Percentiles rank a stretch among this genome's conserved stretches.
Conservation (phyloP, 2,113 vertebrate species). For the Seriola dumerili region DNA sequence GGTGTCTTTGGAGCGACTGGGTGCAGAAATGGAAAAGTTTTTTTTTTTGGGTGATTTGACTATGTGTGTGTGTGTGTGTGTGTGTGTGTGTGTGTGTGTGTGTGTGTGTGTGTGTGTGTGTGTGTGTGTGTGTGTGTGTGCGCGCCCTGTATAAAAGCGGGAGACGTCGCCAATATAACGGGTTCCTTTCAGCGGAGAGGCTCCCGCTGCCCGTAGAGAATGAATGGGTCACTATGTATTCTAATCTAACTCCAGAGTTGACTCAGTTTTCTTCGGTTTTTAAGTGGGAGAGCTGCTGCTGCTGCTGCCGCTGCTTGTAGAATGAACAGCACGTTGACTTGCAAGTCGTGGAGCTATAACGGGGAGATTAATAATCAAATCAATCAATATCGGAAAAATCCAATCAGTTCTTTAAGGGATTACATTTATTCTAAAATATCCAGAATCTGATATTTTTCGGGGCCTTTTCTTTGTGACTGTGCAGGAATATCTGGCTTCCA, state of each 20-base stretch:
- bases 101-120: constrained; percentile 28
- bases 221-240: constrained; percentile 78
- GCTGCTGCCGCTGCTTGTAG: not conserved
- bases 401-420: not conserved
- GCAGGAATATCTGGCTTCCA: constrained; percentile 6
- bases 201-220: constrained; percentile 60
- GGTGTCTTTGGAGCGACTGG: not conserved
- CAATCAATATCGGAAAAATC: not conserved
- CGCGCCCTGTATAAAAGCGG: constrained; percentile 35
- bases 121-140: constrained; percentile 13
- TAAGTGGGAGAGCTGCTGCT: not conserved
- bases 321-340: not conserved
- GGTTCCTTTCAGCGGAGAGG: constrained; percentile 73
- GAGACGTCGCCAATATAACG: constrained; percentile 76
- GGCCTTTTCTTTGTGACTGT: not conserved
- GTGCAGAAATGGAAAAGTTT: constrained; percentile 70
- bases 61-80: constrained; percentile 14
- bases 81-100: constrained; percentile 28
- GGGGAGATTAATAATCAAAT: too few species aligned
- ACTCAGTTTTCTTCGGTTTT: constrained; percentile 35
- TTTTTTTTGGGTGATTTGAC: constrained; percentile 36
- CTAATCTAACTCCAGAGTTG: constrained; percentile 58
- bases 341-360: not conserved
- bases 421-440: not conserved
- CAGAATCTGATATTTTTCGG: not conserved